phyloP scores from a whole-genome alignment of 2,113 vertebrate genomes.

The Sigmodon hispidus region DNA sequence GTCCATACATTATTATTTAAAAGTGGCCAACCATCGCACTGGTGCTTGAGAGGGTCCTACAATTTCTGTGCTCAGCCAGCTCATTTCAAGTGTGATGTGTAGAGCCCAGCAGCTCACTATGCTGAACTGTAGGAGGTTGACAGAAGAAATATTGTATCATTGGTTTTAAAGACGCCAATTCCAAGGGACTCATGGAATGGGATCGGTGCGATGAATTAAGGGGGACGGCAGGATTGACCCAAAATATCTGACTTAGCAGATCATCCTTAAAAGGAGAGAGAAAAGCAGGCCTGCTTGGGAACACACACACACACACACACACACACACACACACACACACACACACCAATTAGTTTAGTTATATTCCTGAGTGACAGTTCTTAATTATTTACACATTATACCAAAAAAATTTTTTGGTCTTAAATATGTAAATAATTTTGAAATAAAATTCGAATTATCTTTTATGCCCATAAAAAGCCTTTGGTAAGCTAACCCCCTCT shows the following conservation, averaged over 20 bases:
- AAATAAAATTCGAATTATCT: conserved; percentile 29
- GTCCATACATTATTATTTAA: not conserved
- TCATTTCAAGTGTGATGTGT: not conserved
- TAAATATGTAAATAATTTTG: conserved; percentile 54
- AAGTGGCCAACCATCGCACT: not conserved
- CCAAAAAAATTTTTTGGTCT: not conserved
- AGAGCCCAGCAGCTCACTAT: not conserved
- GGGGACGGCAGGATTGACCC: not conserved
- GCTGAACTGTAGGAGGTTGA: not conserved
- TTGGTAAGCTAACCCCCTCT: conserved; percentile 9
- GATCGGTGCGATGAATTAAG: not conserved
- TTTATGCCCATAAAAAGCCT: not conserved
- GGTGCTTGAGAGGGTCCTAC: not conserved
- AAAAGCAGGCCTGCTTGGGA: no score
- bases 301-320: not conserved
- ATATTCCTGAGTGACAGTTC: conserved; percentile 1
- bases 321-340: not conserved
- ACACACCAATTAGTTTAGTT: conserved; percentile 9
- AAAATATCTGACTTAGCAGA: not conserved
- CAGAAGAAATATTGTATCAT: conserved; percentile 1
- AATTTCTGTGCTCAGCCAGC: not conserved
- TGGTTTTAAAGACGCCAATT: not conserved
- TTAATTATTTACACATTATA: not conserved
- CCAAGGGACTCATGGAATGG: conserved; percentile 22
- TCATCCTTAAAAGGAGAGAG: not conserved